These are phyloP conservation scores for Pachyuromys duprasi DNA, from an alignment of 2,797 vertebrate species.

Conservation along the genomic window DNA sequence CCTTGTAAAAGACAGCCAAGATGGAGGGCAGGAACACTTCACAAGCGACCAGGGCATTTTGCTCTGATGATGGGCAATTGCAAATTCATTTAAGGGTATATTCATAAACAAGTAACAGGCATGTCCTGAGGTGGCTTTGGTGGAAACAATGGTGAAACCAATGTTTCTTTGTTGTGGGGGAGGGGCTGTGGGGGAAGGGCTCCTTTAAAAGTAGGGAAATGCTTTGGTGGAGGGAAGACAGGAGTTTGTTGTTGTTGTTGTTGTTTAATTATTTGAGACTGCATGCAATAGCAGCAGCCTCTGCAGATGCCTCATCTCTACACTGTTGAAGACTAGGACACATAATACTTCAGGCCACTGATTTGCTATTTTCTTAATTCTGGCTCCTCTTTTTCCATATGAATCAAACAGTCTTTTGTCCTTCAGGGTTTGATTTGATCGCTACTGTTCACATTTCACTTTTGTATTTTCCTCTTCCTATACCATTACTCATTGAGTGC, in stretches of 20 bases:
- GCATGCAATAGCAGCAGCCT: slow-evolving; percentile 60
- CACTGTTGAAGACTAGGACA: slow-evolving; percentile 82
- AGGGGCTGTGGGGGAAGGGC: slow-evolving; percentile 58
- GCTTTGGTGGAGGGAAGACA: not conserved
- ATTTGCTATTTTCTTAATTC: slow-evolving; percentile 89
- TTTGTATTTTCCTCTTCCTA: slow-evolving; percentile 88
- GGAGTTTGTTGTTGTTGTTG: not conserved
- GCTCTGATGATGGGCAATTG: slow-evolving; percentile 60
- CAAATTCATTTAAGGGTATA: slow-evolving; percentile 73
- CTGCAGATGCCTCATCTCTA: slow-evolving; percentile 71
- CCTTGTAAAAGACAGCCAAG: slow-evolving; percentile 42
- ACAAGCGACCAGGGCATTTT: slow-evolving; percentile 36
- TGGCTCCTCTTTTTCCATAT: slow-evolving; percentile 85
- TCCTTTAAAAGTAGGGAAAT: slow-evolving; percentile 49
- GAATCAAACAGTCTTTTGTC: slow-evolving; percentile 88
- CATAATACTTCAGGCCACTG: slow-evolving; percentile 83
- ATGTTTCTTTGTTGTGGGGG: slow-evolving; percentile 61
- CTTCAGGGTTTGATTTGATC: slow-evolving; percentile 90
- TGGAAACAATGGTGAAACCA: slow-evolving; percentile 71
- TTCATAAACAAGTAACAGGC: slow-evolving; percentile 69
- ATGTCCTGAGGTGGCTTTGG: slow-evolving; percentile 30
- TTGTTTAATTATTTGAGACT: slow-evolving; percentile 38
- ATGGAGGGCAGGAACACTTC: slow-evolving; percentile 50
- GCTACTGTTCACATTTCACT: slow-evolving; percentile 89
- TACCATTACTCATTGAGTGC: slow-evolving; percentile 97